Base-by-base conservation (phyloP, 2,888 invertebrate species). In the Acrobasis repandana region DNA sequence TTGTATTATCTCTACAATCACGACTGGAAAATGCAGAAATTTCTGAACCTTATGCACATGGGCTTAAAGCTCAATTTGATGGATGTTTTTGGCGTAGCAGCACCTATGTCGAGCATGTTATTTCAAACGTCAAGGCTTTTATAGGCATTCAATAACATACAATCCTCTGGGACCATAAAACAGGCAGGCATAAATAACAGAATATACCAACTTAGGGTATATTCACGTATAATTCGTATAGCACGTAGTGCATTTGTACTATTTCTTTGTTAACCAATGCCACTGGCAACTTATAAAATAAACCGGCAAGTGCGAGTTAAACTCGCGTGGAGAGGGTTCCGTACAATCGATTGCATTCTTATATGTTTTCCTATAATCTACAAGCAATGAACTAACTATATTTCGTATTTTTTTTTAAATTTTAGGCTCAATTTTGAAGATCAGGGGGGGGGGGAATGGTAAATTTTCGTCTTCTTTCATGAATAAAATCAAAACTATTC, bases 111-210 rank as follows among this genome's bases (percentile, higher is more conserved):
- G 38, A 20, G 20, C 18, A 54, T 54, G 54, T 54, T 54, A 54
- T 54, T 54, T 38, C 16, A 54, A 54, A 54, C 54, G 54, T 43
- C 54, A 54, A 54, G 43, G 38, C 16, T 54, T 43, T 54, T 54
- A 54, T 54, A 20, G 38, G 38, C 54, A 54, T 54, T 54, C 54
- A 54, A 54, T 54, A 54, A 54, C 54, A 54, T 38, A 38, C 54
- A 38, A 54, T 54, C 38, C 54, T 54, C 54, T 54, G 38, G 43
- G 54, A 54, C 54, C 38, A 54, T 54, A 38, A 36, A 54, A 43
- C 36, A 43, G 54, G 14, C 54, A 18, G n/a, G n/a, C 43, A 54
- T 54, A 54, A 54, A 54, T 54, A 54, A 54, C 54, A 38, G 54
- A 38, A 54, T 54, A 54, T 38, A 36, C 16, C 10, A 5, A 43